Evolutionary conservation across 2,113 vertebrate species (phyloP).

Genomic region (Rousettus leschenaultii): DNA sequence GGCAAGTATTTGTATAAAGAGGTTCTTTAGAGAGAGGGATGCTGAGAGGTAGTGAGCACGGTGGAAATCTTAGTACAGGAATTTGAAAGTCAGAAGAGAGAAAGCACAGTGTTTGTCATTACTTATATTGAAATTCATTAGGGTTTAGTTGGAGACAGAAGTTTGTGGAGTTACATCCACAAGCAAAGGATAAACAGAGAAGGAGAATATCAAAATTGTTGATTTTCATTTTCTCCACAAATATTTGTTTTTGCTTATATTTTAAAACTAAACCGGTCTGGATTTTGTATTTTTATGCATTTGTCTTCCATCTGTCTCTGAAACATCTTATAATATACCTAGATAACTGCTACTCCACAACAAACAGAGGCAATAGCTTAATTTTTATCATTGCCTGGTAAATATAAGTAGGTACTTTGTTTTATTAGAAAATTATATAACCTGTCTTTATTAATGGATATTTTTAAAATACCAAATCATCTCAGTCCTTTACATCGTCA

Average conservation of each 20-base stretch:
- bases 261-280: constrained; percentile 11
- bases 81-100: neutral
- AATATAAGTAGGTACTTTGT: neutral
- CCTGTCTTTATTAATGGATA: neutral
- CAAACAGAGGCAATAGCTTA: neutral
- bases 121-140: neutral
- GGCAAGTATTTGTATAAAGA: neutral
- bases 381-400: neutral
- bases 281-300: constrained; percentile 14
- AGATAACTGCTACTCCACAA: neutral
- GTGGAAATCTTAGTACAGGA: neutral
- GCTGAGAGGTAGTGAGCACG: neutral
- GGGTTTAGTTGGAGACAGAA: neutral
- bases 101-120: neutral
- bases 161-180: neutral
- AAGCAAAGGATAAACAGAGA: neutral
- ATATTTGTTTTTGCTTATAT: neutral
- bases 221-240: neutral
- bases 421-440: neutral
- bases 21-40: neutral
- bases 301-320: constrained; percentile 26
- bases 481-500: neutral
- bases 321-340: neutral
- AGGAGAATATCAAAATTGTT: neutral
- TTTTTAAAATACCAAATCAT: constrained; percentile 21